These are phyloP conservation scores for Lophius americanus DNA, from an alignment of 2,797 vertebrate genomes.

Conservation along the genomic window DNA sequence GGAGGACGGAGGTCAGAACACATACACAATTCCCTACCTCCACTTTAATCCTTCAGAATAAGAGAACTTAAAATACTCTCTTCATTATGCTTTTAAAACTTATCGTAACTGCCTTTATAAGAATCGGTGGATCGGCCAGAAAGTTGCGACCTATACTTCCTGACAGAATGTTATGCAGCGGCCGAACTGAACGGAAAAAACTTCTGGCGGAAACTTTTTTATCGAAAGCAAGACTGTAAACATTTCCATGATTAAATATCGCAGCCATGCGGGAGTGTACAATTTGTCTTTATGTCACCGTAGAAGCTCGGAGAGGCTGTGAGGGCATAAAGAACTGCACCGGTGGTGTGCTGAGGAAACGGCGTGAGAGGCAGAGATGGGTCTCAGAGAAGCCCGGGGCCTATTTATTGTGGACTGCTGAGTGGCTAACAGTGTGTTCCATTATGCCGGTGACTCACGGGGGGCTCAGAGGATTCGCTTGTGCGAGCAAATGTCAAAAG, in stretches of 20 bases:
- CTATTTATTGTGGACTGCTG: constrained; percentile 68
- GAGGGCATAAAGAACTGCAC: constrained; percentile 25
- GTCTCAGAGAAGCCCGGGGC: constrained; percentile 32
- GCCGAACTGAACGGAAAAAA: constrained; percentile 10
- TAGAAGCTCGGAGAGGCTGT: background rate
- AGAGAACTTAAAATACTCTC: too few relatives aligned
- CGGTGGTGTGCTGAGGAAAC: constrained; percentile 30
- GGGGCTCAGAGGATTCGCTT: constrained; percentile 21
- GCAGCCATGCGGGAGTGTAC: constrained; percentile 11
- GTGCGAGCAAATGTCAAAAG: constrained; percentile 41
- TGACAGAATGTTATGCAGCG: too few relatives aligned
- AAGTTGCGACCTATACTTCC: too few relatives aligned
- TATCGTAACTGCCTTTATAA: too few relatives aligned
- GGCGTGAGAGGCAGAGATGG: constrained; percentile 20
- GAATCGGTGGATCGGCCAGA: too few relatives aligned
- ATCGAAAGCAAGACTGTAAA: constrained; percentile 27
- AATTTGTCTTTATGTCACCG: background rate
- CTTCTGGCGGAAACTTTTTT: constrained; percentile 29
- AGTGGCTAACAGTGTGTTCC: constrained; percentile 33
- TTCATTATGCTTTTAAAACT: too few relatives aligned
- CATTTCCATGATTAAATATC: constrained; percentile 9
- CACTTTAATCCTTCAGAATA: too few relatives aligned
- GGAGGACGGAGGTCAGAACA: too few relatives aligned
- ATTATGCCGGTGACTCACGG: constrained; percentile 27
- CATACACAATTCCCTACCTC: too few relatives aligned